Conservation (phyloP, 1,140 invertebrate genomes). For the Chrysoperla carnea region DNA sequence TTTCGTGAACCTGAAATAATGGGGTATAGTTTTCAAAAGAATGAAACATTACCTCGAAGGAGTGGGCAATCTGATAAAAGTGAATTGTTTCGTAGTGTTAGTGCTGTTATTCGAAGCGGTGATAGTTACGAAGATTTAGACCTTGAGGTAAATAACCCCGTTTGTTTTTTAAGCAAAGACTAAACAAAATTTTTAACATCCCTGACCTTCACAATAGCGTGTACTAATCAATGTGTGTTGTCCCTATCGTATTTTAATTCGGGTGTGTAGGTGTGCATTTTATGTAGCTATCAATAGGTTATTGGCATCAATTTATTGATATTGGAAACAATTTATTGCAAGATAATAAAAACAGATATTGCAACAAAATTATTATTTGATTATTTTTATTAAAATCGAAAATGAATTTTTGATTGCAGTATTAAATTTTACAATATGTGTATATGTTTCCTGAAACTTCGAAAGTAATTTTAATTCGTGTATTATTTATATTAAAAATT, state of each 20-base stretch:
- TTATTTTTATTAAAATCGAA: neutral
- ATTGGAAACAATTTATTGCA: neutral
- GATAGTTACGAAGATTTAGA: slow-evolving; percentile 2
- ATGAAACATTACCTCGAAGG: slow-evolving; percentile 1
- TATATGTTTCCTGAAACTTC: no score
- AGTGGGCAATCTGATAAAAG: neutral
- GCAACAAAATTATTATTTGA: neutral
- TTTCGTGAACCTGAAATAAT: slow-evolving; percentile 71
- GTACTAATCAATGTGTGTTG: no score
- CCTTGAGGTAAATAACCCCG: neutral
- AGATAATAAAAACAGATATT: neutral
- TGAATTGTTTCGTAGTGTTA: neutral
- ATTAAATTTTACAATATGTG: no score
- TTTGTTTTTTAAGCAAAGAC: no score
- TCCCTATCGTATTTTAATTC: no score
- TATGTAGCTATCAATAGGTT: neutral
- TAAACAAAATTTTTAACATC: neutral
- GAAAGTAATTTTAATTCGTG: no score
- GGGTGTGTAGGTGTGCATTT: no score
- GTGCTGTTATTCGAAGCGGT: neutral
- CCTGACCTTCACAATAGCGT: no score
- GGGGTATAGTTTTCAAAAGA: slow-evolving; percentile 4
- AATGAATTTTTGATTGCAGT: no score
- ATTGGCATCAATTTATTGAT: neutral
- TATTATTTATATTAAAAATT: no score